A percentile compares a stretch with the other conserved stretches of the same genome.
These are phyloP conservation scores for Geodia barretti DNA, from an alignment of 37 sponge, comb jelly and placozoan species.

Conservation along the genomic window DNA sequence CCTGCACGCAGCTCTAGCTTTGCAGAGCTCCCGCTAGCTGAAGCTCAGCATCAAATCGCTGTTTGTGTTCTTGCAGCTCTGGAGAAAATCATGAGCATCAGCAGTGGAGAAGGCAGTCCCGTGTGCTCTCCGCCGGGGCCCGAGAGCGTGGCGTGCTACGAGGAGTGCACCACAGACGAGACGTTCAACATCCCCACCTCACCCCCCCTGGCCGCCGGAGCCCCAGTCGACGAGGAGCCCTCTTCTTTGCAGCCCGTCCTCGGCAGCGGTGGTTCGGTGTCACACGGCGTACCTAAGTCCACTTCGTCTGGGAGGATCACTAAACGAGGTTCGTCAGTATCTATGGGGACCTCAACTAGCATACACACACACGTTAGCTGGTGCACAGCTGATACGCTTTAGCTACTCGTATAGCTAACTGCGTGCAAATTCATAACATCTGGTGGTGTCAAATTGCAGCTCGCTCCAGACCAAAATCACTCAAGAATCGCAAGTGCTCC, in stretches of 20 bases:
- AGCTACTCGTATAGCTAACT: too few relatives aligned
- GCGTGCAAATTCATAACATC: too few relatives aligned
- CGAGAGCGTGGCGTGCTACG: constrained; percentile 28
- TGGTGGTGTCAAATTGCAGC: constrained; percentile 16
- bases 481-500: constrained; percentile 36
- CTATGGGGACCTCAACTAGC: too few relatives aligned
- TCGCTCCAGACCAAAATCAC: constrained; percentile 38
- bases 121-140: neutral
- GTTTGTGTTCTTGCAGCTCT: too few relatives aligned
- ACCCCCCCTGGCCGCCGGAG: neutral
- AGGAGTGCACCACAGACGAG: constrained; percentile 33
- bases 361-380: too few relatives aligned
- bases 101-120: neutral
- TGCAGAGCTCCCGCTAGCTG: too few relatives aligned
- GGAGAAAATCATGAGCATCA: neutral
- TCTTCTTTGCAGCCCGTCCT: neutral
- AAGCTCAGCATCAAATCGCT: too few relatives aligned
- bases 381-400: too few relatives aligned
- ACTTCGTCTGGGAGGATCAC: constrained; percentile 25
- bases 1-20: too few relatives aligned
- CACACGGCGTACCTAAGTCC: neutral
- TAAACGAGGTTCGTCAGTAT: constrained; percentile 16
- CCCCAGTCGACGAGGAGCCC: constrained; percentile 26
- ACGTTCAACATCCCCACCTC: neutral
- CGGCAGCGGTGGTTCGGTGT: neutral